phyloP scores from a whole-genome alignment of 2,797 vertebrate species.

The Dallia pectoralis region DNA sequence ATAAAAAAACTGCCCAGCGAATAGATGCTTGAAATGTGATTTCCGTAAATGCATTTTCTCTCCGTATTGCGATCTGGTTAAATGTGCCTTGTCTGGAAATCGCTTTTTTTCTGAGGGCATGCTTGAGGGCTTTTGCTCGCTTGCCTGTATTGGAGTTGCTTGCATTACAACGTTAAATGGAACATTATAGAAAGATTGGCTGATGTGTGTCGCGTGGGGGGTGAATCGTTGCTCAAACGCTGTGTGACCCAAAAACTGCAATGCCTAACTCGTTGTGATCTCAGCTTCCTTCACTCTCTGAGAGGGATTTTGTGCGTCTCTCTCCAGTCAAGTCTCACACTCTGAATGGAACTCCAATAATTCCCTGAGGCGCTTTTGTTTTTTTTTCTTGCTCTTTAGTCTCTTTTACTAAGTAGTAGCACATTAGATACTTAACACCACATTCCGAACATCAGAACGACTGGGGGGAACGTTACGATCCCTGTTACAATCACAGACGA shows the following conservation, averaged over 20 bases:
- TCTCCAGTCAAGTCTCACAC: not conserved
- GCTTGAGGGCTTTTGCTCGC: constrained; percentile 14
- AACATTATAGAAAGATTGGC: constrained; percentile 14
- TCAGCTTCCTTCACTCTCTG: constrained; percentile 7
- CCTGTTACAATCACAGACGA: constrained; percentile 3
- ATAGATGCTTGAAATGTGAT: constrained; percentile 69
- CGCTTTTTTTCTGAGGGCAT: constrained; percentile 35
- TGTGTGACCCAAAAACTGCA: constrained; percentile 35
- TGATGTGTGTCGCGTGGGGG: constrained; percentile 28
- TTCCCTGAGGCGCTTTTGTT: not conserved
- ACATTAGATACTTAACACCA: not conserved
- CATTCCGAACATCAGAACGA: not conserved
- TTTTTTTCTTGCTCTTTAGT: not conserved
- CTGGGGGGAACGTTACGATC: not conserved
- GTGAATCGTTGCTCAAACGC: constrained; percentile 25
- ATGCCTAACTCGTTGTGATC: constrained; percentile 20
- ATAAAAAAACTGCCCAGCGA: constrained; percentile 58
- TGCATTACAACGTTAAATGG: constrained; percentile 33
- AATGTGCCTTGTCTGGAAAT: constrained; percentile 60
- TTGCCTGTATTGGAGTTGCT: constrained; percentile 28
- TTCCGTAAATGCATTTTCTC: constrained; percentile 52
- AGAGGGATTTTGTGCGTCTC: not conserved
- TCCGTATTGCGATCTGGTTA: constrained; percentile 62
- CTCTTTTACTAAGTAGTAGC: not conserved
- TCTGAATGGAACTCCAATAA: not conserved